Conservation (phyloP, 2,113 vertebrate species). For the Trematocara marginatum region DNA sequence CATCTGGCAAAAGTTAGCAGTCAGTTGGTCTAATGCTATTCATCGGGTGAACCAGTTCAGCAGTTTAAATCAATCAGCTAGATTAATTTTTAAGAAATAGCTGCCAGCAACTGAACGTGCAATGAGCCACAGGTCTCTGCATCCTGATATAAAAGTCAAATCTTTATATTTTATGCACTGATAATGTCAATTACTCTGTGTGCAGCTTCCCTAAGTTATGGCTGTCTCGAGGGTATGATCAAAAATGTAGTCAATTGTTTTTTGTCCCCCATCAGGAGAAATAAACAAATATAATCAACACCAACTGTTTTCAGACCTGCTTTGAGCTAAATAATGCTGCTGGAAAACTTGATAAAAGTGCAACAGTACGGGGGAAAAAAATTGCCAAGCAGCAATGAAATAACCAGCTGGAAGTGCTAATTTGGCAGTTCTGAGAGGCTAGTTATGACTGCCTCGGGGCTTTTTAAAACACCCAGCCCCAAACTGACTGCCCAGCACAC, state of each 20-base stretch:
- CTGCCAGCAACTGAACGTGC: background rate
- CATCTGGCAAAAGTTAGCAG: background rate
- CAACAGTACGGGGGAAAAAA: rapidly evolving
- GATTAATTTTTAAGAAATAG: background rate
- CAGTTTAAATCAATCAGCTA: background rate
- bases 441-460: background rate
- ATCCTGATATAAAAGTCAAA: background rate
- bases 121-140: background rate
- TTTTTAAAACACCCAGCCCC: background rate
- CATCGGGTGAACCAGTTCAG: background rate
- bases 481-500: background rate
- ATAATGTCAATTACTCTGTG: background rate
- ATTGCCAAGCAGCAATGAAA: background rate
- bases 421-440: background rate
- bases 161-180: background rate
- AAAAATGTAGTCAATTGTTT: background rate
- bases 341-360: background rate
- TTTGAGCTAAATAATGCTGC: background rate
- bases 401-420: background rate
- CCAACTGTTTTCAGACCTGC: background rate
- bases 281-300: background rate
- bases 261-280: background rate
- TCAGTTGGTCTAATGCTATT: background rate
- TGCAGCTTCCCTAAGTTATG: background rate
- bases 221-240: background rate